Evolutionary conservation across 2,797 vertebrate species (phyloP), one percentile per base, ranked within the genome.

Genomic region (Diglossa cyanea): DNA sequence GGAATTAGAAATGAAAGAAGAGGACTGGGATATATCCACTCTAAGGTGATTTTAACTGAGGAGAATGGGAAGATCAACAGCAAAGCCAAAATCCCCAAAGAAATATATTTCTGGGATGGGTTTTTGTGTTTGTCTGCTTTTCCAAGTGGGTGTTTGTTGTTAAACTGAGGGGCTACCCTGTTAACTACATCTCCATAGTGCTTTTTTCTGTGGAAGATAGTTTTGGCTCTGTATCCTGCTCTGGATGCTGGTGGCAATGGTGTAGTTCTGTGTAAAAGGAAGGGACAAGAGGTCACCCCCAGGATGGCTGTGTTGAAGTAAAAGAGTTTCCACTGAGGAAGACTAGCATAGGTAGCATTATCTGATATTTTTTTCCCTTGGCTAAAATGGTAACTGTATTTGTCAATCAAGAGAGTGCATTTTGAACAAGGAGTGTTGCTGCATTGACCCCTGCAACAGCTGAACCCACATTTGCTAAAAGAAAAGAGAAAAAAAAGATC

Each of bases 251-350:
- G 15, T 88, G 54, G 35, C 20, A 40, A 0, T 18, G 74, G 4
- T 71, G 30, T 16, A 25, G 14, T 24, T 93, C 37, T 75, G 28
- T 58, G 35, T 39, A 9, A 61, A 82, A 58, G 24, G 35, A 61
- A 55, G 18, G 21, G 18, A 39, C 40, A 47, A 31, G 62, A 53
- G 20, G 2, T 16, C 17, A 6, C 6, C 10, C 33, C 20, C n/a
- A 13, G 45, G 2, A 21, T 4, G 47, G 10, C 10, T 40, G 2
- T 11, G 1, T 1, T 28, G 45, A 40, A 53, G 8, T 18, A 40
- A 62, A 48, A n/a, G 40, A 51, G 18, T 89, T 76, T 75, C 25
- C 31, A 28, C 18, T 39, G 67, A n/a, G 45, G 40, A 63, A 25
- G 16, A 28, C 33, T 21, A 10, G 30, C 21, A 33, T 1, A 21